These are phyloP conservation scores for Pygocentrus nattereri DNA, from an alignment of 2,797 vertebrate species.

Conservation along the genomic window DNA sequence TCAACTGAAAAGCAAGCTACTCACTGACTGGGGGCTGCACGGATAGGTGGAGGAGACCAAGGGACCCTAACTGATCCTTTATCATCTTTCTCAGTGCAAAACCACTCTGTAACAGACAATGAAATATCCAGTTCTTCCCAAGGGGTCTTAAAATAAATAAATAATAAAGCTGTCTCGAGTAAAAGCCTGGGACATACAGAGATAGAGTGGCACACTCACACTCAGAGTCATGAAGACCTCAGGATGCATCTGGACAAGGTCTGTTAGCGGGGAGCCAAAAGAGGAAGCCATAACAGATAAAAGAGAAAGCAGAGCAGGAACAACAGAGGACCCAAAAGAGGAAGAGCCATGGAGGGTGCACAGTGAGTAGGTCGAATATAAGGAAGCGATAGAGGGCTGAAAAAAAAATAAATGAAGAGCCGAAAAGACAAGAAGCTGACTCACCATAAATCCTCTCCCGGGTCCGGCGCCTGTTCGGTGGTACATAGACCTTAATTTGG, in stretches of 20 bases:
- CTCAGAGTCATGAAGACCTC: slow-evolving; percentile 63
- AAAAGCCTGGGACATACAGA: slow-evolving; percentile 4
- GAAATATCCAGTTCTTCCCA: slow-evolving; percentile 32
- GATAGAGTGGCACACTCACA: slow-evolving; percentile 51
- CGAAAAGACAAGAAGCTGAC: slow-evolving; percentile 48
- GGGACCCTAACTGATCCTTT: slow-evolving; percentile 67
- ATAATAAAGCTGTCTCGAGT: neutral
- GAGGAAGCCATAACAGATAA: slow-evolving; percentile 75
- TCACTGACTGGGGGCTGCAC: slow-evolving; percentile 72
- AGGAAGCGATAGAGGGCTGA: slow-evolving; percentile 68
- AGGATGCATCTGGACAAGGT: slow-evolving; percentile 79
- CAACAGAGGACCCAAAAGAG: slow-evolving; percentile 63
- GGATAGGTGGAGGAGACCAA: slow-evolving; percentile 65
- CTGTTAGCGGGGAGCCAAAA: slow-evolving; percentile 73
- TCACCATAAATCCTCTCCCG: slow-evolving; percentile 79
- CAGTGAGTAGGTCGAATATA: slow-evolving; percentile 57
- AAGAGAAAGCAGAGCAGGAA: slow-evolving; percentile 75
- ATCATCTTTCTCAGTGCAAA: slow-evolving; percentile 78
- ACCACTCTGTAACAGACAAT: slow-evolving; percentile 71
- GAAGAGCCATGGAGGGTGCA: slow-evolving; percentile 45
- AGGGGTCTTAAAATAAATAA: neutral
- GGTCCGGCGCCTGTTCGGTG: slow-evolving; percentile 70
- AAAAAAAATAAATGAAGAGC: slow-evolving; percentile 53
- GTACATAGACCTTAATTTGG: slow-evolving; percentile 76
- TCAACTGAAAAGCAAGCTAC: slow-evolving; percentile 37